Base-by-base conservation (phyloP, 2,797 vertebrate species). In the Pseudochirops corinnae region DNA sequence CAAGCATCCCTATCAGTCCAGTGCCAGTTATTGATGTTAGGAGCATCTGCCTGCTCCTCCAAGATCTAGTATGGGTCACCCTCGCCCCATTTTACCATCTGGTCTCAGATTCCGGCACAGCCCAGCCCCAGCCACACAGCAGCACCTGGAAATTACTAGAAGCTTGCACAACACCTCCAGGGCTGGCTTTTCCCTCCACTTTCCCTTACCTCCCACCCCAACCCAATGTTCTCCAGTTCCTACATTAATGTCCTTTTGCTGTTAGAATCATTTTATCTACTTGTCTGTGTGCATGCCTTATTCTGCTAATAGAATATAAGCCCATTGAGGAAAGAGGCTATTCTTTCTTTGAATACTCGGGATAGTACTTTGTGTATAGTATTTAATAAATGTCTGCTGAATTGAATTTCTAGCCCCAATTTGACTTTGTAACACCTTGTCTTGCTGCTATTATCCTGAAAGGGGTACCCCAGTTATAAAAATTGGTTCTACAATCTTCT, bases 21-120 rank as follows among this genome's bases (percentile, higher is more conserved):
- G 98, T 99, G 99, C 99, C 99, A 99, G 98, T 99, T 99, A 98
- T 99, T 99, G 97, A 99, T 99, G 98, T 99, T 99, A 39, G 99
- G 99, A 60, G 99, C 99, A 90, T 99, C 99, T 21, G 99, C 99
- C 98, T 99, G 98, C 98, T 99, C 99, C 98, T 99, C 99, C 53
- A 99, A 99, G 92, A 99, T 99, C 99, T 99, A 99, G 21, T 99
- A 99, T 96, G 99, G 99, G 98, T 99, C 99, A 55, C 99, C 99
- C 98, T 99, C 99, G 53, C 99, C 99, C 99, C 99, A 99, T 98
- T 99, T 99, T 55, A 99, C 99, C 99, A 99, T 99, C 98, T 55
- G 97, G 91, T 97, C 96, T 97, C 94, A 90, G 95, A 90, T 95
- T 93, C 94, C 96, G 62, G 53, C 96, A 96, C 94, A 93, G 96